Conservation (phyloP, 2,888 invertebrate genomes). For the Trachelus iudaicus region DNA sequence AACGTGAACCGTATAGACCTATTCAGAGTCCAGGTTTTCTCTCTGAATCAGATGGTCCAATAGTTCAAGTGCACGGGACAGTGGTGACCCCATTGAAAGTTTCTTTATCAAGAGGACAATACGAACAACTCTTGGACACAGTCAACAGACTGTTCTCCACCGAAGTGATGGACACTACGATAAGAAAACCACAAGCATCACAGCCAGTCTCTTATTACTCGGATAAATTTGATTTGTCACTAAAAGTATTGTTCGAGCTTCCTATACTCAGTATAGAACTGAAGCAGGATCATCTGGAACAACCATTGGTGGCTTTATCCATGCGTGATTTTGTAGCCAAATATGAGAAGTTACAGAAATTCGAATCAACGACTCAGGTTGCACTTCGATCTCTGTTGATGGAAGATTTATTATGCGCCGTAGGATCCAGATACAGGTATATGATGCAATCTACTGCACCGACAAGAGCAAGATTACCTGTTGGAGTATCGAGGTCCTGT, state of each 20-base stretch:
- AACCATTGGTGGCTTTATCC: constrained; percentile 85
- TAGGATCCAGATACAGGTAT: constrained; percentile 82
- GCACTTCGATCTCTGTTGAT: constrained; percentile 87
- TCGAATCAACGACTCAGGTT: constrained; percentile 81
- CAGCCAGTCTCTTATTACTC: constrained; percentile 38
- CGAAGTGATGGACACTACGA: constrained; percentile 54
- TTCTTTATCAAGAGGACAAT: constrained; percentile 86
- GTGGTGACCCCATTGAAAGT: constrained; percentile 88
- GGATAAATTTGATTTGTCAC: constrained; percentile 55
- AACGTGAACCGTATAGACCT: constrained; percentile 58
- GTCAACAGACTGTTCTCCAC: constrained; percentile 61
- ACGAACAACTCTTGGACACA: constrained; percentile 88
- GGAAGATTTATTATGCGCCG: constrained; percentile 87
- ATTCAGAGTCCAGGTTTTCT: constrained; percentile 46
- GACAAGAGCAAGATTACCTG: constrained; percentile 46
- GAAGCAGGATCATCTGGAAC: constrained; percentile 78
- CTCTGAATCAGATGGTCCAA: constrained; percentile 46
- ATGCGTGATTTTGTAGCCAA: constrained; percentile 85
- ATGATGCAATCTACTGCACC: constrained; percentile 81
- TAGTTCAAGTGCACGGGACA: constrained; percentile 70
- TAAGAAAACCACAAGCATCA: constrained; percentile 43
- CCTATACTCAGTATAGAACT: constrained; percentile 81
- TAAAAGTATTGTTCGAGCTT: constrained; percentile 77
- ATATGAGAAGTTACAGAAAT: constrained; percentile 75
- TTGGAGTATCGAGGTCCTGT: constrained; percentile 77